Conservation (phyloP, 2,888 invertebrate species). For the Campoletis raptor region DNA sequence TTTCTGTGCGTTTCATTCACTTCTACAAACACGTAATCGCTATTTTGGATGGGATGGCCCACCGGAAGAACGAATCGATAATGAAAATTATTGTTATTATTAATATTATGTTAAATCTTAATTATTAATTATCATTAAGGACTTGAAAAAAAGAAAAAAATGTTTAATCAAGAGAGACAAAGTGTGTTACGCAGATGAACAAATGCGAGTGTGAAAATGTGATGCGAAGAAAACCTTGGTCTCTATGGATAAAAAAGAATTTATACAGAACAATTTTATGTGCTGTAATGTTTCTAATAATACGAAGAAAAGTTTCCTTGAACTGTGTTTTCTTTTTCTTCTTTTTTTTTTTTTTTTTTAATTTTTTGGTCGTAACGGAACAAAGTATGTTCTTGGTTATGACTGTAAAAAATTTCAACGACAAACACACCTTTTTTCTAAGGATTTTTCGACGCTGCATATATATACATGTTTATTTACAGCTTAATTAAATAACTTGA, state of each 20-base stretch:
- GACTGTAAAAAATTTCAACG: slow-evolving; percentile 62
- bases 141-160: slow-evolving; percentile 12
- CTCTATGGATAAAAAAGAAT: neutral
- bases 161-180: neutral
- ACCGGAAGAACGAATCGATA: slow-evolving; percentile 63
- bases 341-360: slow-evolving; percentile 6
- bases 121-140: slow-evolving; percentile 17
- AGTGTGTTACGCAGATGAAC: slow-evolving; percentile 1
- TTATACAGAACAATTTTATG: neutral
- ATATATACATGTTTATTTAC: slow-evolving; percentile 71
- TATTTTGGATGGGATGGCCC: slow-evolving; percentile 54
- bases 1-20: slow-evolving; percentile 60
- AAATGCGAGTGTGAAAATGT: slow-evolving; percentile 4
- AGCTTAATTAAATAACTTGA: slow-evolving; percentile 60
- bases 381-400: slow-evolving; percentile 36
- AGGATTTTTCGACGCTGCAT: slow-evolving; percentile 24
- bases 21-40: slow-evolving; percentile 51
- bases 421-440: slow-evolving; percentile 21
- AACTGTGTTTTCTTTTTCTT: slow-evolving; percentile 30
- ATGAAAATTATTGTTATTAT: slow-evolving; percentile 44
- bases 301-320: slow-evolving; percentile 35
- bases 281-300: slow-evolving; percentile 2
- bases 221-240: slow-evolving; percentile 3
- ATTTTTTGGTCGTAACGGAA: slow-evolving; percentile 20
- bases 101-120: neutral